A percentile compares a stretch with the other conserved stretches of the same genome.
Evolutionary conservation across 2,888 invertebrate genomes (phyloP).

Genomic region (Chymomyza procnemis): DNA sequence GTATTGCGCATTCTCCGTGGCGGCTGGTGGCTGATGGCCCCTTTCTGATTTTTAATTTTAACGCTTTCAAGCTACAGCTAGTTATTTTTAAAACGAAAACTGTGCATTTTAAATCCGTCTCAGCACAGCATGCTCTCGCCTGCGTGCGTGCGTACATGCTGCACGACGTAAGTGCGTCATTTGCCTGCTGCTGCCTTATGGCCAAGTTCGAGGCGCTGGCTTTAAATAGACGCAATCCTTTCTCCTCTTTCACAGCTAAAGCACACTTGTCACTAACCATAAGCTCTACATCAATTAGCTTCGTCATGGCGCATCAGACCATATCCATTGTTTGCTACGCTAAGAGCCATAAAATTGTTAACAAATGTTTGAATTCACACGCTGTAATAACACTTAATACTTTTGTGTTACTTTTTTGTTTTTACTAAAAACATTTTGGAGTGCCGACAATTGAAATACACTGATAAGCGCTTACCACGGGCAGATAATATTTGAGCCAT

Average conservation of each 20-base stretch:
- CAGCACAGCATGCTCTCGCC: not conserved
- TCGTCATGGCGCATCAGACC: not conserved
- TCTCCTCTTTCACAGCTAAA: not conserved
- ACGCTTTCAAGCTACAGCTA: not conserved
- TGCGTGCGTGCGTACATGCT: not conserved
- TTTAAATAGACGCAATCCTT: not conserved
- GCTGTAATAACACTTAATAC: conserved; percentile 1
- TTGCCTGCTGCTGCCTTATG: not conserved
- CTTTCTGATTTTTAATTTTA: conserved; percentile 1
- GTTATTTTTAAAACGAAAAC: not conserved
- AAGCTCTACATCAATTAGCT: not conserved
- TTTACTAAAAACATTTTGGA: not conserved
- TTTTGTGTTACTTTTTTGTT: not conserved
- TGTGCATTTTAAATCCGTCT: not conserved
- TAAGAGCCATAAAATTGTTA: conserved; percentile 7
- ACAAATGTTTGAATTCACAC: conserved; percentile 46
- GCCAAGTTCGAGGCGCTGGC: not conserved
- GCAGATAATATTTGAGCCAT: conserved; percentile 10
- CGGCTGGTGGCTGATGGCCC: conserved; percentile 24
- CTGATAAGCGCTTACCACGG: conserved; percentile 19
- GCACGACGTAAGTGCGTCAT: not conserved
- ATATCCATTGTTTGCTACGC: not conserved
- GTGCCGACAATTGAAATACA: conserved; percentile 1
- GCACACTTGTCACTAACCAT: not conserved
- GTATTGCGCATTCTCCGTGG: not conserved